These are phyloP conservation scores for Lumbricus terrestris DNA, from an alignment of 2,888 invertebrate species.

Conservation along the genomic window DNA sequence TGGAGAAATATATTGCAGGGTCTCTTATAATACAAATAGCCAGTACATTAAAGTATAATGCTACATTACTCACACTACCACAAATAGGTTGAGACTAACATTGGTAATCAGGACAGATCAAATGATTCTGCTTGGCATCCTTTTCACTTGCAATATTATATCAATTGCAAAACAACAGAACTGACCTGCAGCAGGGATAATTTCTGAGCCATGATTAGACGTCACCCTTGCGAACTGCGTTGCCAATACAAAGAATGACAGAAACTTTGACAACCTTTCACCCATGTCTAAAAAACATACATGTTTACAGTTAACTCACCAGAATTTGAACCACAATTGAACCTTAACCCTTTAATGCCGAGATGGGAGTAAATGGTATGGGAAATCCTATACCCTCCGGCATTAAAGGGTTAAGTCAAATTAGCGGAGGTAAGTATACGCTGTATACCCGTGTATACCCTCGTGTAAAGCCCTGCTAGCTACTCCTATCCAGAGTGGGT, in stretches of 20 bases:
- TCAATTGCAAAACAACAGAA: background rate
- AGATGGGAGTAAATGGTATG: too few relatives aligned
- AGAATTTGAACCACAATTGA: background rate
- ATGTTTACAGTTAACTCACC: background rate
- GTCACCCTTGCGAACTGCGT: background rate
- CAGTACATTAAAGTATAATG: background rate
- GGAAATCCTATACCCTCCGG: too few relatives aligned
- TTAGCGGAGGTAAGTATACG: too few relatives aligned
- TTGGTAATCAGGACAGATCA: background rate
- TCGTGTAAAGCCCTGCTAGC: too few relatives aligned
- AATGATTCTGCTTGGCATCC: background rate
- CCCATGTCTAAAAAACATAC: background rate
- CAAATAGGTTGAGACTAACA: background rate
- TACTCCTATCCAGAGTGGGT: too few relatives aligned
- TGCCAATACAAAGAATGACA: constrained; percentile 6
- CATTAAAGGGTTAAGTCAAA: too few relatives aligned
- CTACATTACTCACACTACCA: background rate
- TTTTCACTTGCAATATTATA: background rate
- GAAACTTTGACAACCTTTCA: background rate
- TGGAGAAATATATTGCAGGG: background rate
- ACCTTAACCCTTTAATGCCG: too few relatives aligned
- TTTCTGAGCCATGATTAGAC: constrained; percentile 4
- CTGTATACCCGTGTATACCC: too few relatives aligned
- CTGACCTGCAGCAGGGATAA: background rate
- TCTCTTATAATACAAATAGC: background rate